Evolutionary conservation across 2,113 vertebrate genomes (phyloP), one percentile per base, ranked within the genome.

Genomic region (Butastur rufipennis): DNA sequence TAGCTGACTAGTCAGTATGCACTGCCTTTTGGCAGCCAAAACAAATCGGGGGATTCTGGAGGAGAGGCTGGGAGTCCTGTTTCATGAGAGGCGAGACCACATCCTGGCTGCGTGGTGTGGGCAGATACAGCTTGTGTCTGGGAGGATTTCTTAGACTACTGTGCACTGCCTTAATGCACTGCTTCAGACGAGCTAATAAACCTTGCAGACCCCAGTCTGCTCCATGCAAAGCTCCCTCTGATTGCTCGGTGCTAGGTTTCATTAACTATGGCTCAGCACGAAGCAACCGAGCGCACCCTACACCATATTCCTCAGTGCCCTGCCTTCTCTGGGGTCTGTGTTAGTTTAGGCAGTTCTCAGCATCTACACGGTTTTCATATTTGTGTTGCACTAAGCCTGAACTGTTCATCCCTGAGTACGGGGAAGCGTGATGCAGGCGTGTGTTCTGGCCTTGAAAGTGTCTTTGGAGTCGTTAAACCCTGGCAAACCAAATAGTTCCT

Each of bases 311-410:
- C 34, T 74, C 47, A 10, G n/a, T 45, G 36, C 26, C 56, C 42
- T 63, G 25, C 42, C 29, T 34, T 11, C 14, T 53, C 40, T 25
- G 36, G 20, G 29, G 3, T 40, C 7, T 8, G 25, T n/a, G 4
- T 0, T 38, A 22, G 11, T 63, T 90, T 9, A 38, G 56, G 38
- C 42, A 50, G 27, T 71, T 81, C 72, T 84, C 47, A 19, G 34
- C 25, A 53, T n/a, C 22, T 32, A 2, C 25, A 0, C 5, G 1
- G 19, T 29, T 91, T 50, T 47, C 0, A 0, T 65, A 8, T 26
- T 42, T 0, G 0, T 65, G 34, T 55, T 0, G 0, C 19, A 1
- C 3, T 2, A 50, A 68, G 9, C 27, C 31, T 32, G 74, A 63
- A 11, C 29, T 59, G 7, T 47, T 78, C 11, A 10, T 36, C n/a